A percentile compares a stretch with the other conserved stretches of the same genome.
Evolutionary conservation across 2,888 invertebrate genomes (phyloP).

Genomic region (Nesidiocoris tenuis): DNA sequence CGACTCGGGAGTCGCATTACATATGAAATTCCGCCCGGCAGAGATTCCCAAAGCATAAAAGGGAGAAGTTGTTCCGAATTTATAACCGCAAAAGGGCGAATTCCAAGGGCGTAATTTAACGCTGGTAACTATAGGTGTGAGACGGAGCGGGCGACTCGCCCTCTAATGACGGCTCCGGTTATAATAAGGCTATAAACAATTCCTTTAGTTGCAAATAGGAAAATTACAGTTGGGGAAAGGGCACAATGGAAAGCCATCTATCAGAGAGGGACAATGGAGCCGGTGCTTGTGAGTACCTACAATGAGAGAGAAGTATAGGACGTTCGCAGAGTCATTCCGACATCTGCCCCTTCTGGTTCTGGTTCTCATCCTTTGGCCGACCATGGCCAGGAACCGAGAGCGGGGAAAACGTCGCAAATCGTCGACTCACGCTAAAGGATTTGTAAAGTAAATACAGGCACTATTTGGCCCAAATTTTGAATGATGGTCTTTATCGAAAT

Average conservation of each 20-base stretch:
- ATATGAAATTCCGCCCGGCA: background rate
- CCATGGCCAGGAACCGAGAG: too few relatives aligned
- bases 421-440: too few relatives aligned
- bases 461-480: too few relatives aligned
- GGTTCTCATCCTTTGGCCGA: too few relatives aligned
- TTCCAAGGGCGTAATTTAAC: conserved; percentile 38
- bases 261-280: conserved; percentile 22
- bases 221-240: conserved; percentile 41
- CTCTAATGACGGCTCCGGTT: conserved; percentile 19
- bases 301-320: background rate
- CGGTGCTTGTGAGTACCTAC: background rate
- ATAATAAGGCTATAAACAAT: conserved; percentile 44
- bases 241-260: conserved; percentile 43
- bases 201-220: conserved; percentile 44
- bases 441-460: too few relatives aligned
- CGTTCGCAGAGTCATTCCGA: conserved; percentile 39
- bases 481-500: too few relatives aligned
- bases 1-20: background rate
- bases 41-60: background rate
- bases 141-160: conserved; percentile 9
- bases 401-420: too few relatives aligned
- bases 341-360: conserved; percentile 29
- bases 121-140: conserved; percentile 32
- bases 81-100: conserved; percentile 34
- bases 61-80: conserved; percentile 24